Conservation (phyloP, 2,113 vertebrate genomes). For the Platichthys stellatus region DNA sequence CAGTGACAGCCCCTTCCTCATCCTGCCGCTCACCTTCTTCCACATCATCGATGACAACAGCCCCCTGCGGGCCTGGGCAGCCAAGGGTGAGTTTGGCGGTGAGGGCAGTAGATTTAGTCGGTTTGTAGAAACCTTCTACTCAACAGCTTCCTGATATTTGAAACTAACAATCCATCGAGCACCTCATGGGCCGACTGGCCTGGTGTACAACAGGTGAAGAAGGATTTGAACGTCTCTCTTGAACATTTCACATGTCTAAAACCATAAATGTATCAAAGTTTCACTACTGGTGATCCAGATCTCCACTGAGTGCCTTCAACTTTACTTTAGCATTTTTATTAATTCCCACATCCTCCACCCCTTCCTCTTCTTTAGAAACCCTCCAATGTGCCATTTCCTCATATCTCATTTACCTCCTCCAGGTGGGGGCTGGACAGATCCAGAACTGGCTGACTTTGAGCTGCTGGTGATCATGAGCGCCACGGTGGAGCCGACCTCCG, state of each 20-base stretch:
- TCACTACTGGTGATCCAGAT: background rate
- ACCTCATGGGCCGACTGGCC: no score
- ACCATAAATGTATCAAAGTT: background rate
- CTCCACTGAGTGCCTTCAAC: background rate
- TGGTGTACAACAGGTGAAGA: no score
- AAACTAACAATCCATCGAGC: background rate
- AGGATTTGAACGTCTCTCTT: background rate
- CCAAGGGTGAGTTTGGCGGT: constrained; percentile 69
- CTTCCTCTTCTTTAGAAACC: no score
- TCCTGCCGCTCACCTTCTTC: constrained; percentile 95
- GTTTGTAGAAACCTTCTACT: background rate
- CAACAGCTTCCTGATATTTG: background rate
- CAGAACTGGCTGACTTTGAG: constrained; percentile 93
- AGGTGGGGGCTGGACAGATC: constrained; percentile 83
- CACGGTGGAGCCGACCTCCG: constrained; percentile 95
- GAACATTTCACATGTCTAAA: no score
- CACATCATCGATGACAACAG: constrained; percentile 91
- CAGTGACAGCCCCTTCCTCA: constrained; percentile 96
- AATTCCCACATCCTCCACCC: no score
- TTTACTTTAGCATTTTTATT: no score
- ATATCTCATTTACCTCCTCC: background rate
- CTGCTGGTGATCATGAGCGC: constrained; percentile 94
- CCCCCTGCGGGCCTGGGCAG: constrained; percentile 85
- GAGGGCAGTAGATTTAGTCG: background rate
- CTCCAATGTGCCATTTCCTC: background rate